phyloP scores from a whole-genome alignment of 1,140 invertebrate species.

The Plutomurus gul region DNA sequence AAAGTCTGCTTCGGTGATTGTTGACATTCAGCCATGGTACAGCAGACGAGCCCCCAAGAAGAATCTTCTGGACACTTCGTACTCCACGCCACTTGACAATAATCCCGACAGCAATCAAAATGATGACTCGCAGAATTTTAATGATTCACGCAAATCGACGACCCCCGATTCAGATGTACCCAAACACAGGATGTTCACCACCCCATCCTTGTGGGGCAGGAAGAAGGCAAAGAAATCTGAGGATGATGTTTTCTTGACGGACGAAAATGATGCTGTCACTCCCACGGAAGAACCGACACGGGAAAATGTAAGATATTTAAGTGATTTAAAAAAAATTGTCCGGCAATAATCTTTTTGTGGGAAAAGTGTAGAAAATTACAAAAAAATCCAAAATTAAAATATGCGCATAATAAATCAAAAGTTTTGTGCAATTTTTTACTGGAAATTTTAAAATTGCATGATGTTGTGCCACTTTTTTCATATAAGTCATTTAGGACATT shows the following conservation, averaged over 20 bases:
- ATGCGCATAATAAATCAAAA: too few species aligned
- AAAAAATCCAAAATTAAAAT: too few species aligned
- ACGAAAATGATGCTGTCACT: not conserved
- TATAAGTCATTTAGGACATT: too few species aligned
- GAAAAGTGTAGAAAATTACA: too few species aligned
- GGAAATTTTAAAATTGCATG: too few species aligned
- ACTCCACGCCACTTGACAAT: not conserved
- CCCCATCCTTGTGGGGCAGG: not conserved
- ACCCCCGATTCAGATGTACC: constrained; percentile 17
- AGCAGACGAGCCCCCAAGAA: not conserved
- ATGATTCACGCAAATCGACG: not conserved
- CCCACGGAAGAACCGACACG: not conserved
- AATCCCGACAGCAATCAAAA: not conserved
- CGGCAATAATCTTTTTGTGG: too few species aligned
- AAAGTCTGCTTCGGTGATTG: not conserved
- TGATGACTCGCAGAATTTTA: not conserved
- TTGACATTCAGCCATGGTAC: not conserved
- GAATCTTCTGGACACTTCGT: not conserved
- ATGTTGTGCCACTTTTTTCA: too few species aligned
- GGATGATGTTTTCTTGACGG: too few species aligned
- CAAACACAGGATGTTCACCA: constrained; percentile 40
- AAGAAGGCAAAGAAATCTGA: not conserved
- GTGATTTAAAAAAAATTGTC: too few species aligned
- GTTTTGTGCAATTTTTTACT: too few species aligned
- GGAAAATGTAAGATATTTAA: not conserved